phyloP scores from a whole-genome alignment of 2,113 vertebrate genomes.

The Barbus barbus region DNA sequence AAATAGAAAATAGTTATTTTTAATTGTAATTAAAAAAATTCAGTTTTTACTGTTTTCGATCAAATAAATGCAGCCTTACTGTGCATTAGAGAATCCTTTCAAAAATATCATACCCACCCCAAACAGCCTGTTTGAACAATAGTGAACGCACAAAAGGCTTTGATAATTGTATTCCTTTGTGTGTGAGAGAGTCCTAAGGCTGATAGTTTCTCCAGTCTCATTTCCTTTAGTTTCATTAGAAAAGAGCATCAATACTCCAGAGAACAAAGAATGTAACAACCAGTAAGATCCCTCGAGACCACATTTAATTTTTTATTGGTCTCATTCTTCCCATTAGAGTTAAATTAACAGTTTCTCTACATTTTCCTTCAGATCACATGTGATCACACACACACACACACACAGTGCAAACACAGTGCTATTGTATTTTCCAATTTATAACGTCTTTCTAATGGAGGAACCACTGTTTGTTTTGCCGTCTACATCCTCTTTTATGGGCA shows the following conservation, averaged over 20 bases:
- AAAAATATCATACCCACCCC: not conserved
- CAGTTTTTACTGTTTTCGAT: not conserved
- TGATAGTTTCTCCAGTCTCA: slow-evolving; percentile 13
- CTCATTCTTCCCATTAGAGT: slow-evolving; percentile 26
- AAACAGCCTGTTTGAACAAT: not conserved
- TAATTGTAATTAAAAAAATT: not conserved
- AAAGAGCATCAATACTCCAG: slow-evolving; percentile 22
- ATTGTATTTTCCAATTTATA: not conserved
- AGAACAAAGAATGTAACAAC: slow-evolving; percentile 29
- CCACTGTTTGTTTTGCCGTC: not conserved
- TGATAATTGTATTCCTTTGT: slow-evolving; percentile 1
- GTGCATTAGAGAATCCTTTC: not conserved
- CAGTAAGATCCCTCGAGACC: slow-evolving; percentile 1
- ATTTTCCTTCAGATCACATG: slow-evolving; percentile 3
- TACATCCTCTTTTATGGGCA: not conserved
- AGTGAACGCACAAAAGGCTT: not conserved
- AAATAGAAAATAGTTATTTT: not conserved
- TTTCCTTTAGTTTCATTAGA: slow-evolving; percentile 26
- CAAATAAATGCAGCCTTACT: not conserved
- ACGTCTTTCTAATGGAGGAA: not conserved
- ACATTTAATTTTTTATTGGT: slow-evolving; percentile 39
- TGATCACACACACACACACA: slow-evolving; percentile 8
- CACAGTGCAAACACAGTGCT: not conserved
- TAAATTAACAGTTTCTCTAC: slow-evolving; percentile 9
- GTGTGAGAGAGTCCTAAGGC: not conserved